phyloP scores from a whole-genome alignment of 2,888 invertebrate species.

The Therioaphis trifolii region DNA sequence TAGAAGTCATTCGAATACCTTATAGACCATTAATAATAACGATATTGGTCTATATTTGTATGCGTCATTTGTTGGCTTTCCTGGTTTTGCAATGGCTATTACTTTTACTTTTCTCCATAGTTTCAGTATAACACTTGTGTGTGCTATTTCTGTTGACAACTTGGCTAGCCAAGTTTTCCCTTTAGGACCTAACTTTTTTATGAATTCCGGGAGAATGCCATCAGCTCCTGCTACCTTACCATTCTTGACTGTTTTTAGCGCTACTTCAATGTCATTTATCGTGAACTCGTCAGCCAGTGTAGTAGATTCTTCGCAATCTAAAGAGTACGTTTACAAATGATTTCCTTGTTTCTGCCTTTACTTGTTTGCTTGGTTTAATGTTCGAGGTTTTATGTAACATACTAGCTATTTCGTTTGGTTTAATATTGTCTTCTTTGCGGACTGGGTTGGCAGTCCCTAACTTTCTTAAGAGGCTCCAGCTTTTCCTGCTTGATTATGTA shows the following conservation, averaged over 20 bases:
- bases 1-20: too few species aligned
- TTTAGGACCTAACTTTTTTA: too few species aligned
- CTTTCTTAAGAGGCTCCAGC: conserved; percentile 21
- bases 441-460: not conserved
- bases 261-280: too few species aligned
- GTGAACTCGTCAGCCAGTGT: too few species aligned
- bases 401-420: not conserved
- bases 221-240: not conserved
- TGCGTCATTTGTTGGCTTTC: not conserved
- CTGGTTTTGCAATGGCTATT: not conserved
- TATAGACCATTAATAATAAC: not conserved
- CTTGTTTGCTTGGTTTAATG: not conserved
- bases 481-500: conserved; percentile 24
- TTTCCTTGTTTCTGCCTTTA: not conserved
- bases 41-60: not conserved
- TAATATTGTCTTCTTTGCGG: not conserved
- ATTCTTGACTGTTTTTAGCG: too few species aligned
- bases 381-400: not conserved
- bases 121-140: too few species aligned
- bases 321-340: too few species aligned
- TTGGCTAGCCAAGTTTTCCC: too few species aligned
- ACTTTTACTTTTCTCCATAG: not conserved
- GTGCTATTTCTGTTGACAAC: too few species aligned
- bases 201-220: not conserved
- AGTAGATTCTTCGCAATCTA: too few species aligned